Percentiles rank a stretch among this genome's conserved stretches.
These are phyloP conservation scores for Siniperca scherzeri DNA, from an alignment of 2,797 vertebrate genomes.

Conservation along the genomic window DNA sequence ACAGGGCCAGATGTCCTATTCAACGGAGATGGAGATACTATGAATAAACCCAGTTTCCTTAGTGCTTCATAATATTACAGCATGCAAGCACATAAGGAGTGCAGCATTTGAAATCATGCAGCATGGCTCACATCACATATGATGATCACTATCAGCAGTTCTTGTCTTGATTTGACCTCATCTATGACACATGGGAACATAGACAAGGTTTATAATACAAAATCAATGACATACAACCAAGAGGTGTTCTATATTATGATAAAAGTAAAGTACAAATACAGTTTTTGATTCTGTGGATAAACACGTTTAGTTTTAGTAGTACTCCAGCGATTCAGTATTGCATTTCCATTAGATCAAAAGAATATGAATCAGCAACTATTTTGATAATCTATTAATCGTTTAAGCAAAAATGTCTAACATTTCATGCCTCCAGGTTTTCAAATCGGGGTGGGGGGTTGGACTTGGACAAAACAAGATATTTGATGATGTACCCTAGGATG, in stretches of 20 bases:
- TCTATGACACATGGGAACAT: not conserved
- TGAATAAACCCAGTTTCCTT: conserved; percentile 68
- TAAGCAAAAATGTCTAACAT: not conserved
- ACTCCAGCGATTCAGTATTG: not conserved
- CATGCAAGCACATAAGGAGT: conserved; percentile 19
- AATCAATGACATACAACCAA: not conserved
- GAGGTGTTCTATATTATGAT: not conserved
- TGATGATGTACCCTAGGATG: too few species aligned
- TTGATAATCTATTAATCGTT: not conserved
- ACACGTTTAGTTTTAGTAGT: too few species aligned
- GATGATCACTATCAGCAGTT: conserved; percentile 26
- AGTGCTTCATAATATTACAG: conserved; percentile 36
- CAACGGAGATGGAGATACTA: conserved; percentile 66
- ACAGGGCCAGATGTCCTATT: conserved; percentile 77
- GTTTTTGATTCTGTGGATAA: not conserved
- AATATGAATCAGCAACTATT: not conserved
- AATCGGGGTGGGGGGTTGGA: not conserved
- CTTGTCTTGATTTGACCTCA: conserved; percentile 34
- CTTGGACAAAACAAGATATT: not conserved
- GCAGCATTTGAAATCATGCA: conserved; percentile 23
- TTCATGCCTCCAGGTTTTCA: not conserved
- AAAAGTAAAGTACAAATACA: not conserved
- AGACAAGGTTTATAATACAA: not conserved
- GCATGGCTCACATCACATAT: conserved; percentile 5
- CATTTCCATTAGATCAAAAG: not conserved